Percentiles rank a stretch among this genome's conserved stretches.
These are phyloP conservation scores for Sylvicola cinctus DNA, from an alignment of 2,888 invertebrate species.

Conservation along the genomic window DNA sequence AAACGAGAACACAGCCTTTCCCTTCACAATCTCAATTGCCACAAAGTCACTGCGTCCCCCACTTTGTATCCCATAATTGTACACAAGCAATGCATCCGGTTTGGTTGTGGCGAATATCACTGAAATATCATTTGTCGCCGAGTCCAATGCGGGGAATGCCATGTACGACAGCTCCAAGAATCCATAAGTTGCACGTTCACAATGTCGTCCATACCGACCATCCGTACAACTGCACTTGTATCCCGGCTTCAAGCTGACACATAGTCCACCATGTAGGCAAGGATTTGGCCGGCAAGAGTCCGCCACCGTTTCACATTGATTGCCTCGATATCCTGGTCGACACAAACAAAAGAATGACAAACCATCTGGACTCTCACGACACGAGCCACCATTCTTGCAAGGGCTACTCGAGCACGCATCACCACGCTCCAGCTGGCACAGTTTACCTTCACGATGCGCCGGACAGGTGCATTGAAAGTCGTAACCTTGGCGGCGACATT, in stretches of 20 bases:
- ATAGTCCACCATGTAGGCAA: slow-evolving; percentile 76
- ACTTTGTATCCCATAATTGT: slow-evolving; percentile 74
- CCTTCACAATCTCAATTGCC: slow-evolving; percentile 69
- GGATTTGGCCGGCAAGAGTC: slow-evolving; percentile 86
- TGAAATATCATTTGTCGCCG: slow-evolving; percentile 77
- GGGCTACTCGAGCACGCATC: slow-evolving; percentile 71
- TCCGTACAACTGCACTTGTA: slow-evolving; percentile 71
- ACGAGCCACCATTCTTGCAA: slow-evolving; percentile 80
- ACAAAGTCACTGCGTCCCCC: slow-evolving; percentile 84
- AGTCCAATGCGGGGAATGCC: slow-evolving; percentile 68
- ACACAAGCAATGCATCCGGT: slow-evolving; percentile 66
- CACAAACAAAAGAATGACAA: slow-evolving; percentile 83
- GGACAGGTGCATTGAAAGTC: slow-evolving; percentile 73
- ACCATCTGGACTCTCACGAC: slow-evolving; percentile 69
- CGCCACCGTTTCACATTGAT: slow-evolving; percentile 70
- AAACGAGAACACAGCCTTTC: slow-evolving; percentile 73
- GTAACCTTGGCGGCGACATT: slow-evolving; percentile 64
- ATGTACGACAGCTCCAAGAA: slow-evolving; percentile 79
- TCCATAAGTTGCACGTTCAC: slow-evolving; percentile 76
- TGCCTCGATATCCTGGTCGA: slow-evolving; percentile 76
- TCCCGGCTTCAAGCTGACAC: slow-evolving; percentile 71
- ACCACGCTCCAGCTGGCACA: slow-evolving; percentile 65
- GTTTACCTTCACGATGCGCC: slow-evolving; percentile 54
- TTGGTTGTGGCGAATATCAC: slow-evolving; percentile 81
- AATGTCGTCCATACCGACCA: slow-evolving; percentile 75